Percentiles rank a stretch among this genome's conserved stretches.
These are phyloP conservation scores for Drosophila serrata DNA, from an alignment of 1,140 invertebrate genomes.

Conservation along the genomic window DNA sequence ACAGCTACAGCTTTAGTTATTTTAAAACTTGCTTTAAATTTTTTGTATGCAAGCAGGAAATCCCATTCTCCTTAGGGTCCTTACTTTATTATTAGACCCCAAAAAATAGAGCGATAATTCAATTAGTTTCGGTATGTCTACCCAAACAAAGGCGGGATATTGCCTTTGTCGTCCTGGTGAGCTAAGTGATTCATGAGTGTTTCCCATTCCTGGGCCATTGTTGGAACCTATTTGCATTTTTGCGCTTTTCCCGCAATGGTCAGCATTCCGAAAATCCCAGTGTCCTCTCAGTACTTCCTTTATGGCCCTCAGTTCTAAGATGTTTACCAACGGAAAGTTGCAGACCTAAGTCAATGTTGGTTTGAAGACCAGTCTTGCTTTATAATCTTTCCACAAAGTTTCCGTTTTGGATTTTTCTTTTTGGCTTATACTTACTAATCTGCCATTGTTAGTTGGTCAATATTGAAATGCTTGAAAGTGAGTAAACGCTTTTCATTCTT, in stretches of 20 bases:
- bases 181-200: slow-evolving; percentile 41
- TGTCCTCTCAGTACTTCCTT: slow-evolving; percentile 15
- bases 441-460: slow-evolving; percentile 26
- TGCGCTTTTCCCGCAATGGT: slow-evolving; percentile 26
- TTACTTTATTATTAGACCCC: slow-evolving; percentile 32
- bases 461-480: slow-evolving; percentile 66
- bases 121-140: slow-evolving; percentile 51
- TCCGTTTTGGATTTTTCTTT: slow-evolving; percentile 8
- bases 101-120: slow-evolving; percentile 60
- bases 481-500: slow-evolving; percentile 28
- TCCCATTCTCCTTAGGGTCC: not conserved
- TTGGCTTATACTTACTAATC: slow-evolving; percentile 23
- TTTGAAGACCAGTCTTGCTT: slow-evolving; percentile 9
- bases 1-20: slow-evolving; percentile 20
- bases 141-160: slow-evolving; percentile 42
- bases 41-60: slow-evolving; percentile 9
- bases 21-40: slow-evolving; percentile 36
- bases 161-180: slow-evolving; percentile 48
- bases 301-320: slow-evolving; percentile 23
- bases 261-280: slow-evolving; percentile 19
- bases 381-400: slow-evolving; percentile 7
- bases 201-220: slow-evolving; percentile 39
- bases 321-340: slow-evolving; percentile 37
- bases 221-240: slow-evolving; percentile 76
- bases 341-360: slow-evolving; percentile 41